These are phyloP conservation scores for Brevimyrus niger DNA, from an alignment of 2,113 vertebrate genomes.

Conservation along the genomic window DNA sequence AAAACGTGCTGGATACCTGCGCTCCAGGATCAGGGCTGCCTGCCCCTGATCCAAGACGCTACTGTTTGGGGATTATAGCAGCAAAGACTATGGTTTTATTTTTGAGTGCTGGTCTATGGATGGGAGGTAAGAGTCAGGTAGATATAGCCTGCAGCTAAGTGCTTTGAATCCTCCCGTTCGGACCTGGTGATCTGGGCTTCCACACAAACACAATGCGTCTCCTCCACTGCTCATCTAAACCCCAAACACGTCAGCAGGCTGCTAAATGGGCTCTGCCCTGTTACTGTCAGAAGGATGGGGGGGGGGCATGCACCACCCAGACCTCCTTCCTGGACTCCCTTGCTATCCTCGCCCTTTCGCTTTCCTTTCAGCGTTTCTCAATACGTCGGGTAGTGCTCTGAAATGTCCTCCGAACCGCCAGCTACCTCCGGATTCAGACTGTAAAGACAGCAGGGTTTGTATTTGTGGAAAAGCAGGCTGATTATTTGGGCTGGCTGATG, in stretches of 20 bases:
- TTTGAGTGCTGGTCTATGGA: background rate
- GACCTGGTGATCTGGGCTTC: background rate
- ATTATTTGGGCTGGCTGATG: constrained; percentile 14
- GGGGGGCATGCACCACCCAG: background rate
- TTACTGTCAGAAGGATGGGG: background rate
- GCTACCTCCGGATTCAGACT: background rate
- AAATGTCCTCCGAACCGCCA: background rate
- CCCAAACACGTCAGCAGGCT: background rate
- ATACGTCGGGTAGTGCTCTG: background rate
- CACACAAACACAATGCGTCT: background rate
- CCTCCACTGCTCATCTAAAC: background rate
- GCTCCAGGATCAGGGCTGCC: background rate
- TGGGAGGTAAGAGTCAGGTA: background rate
- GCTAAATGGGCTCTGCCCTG: background rate
- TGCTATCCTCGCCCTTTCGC: background rate
- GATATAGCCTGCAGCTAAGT: background rate
- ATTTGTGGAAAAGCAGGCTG: background rate
- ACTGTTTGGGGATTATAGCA: background rate
- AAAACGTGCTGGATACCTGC: background rate
- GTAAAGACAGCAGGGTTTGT: background rate
- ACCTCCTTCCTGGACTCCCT: background rate
- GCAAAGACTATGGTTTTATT: background rate
- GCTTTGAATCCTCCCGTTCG: background rate
- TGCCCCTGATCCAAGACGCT: background rate
- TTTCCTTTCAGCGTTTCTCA: background rate